These are phyloP conservation scores for Montipora foliosa DNA, from an alignment of 64 coral and sea anemone genomes.

Conservation along the genomic window DNA sequence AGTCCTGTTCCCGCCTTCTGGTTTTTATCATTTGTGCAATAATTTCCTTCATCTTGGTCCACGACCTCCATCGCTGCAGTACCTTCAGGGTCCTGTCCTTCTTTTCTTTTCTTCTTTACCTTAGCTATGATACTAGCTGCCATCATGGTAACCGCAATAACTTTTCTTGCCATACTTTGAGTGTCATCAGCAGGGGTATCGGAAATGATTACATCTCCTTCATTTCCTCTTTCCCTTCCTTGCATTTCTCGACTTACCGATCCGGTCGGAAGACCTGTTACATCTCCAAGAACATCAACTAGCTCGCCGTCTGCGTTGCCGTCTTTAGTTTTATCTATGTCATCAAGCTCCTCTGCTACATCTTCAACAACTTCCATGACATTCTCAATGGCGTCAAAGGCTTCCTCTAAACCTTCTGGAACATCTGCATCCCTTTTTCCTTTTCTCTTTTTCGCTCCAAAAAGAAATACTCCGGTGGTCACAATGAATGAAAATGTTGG, in stretches of 20 bases:
- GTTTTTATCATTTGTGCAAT: not conserved
- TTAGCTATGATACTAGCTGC: conserved; percentile 50
- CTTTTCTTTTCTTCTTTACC: conserved; percentile 43
- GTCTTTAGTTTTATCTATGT: conserved; percentile 30
- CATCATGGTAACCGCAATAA: conserved; percentile 51
- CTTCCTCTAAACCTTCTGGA: conserved; percentile 73
- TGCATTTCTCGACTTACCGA: not conserved
- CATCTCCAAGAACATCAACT: conserved; percentile 33
- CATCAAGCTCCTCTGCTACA: conserved; percentile 84
- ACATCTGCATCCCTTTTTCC: conserved; percentile 78
- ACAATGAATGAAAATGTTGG: conserved; percentile 91
- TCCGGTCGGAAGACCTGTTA: conserved; percentile 21
- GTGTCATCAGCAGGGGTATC: not conserved
- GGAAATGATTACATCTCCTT: not conserved
- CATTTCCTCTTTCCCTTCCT: not conserved
- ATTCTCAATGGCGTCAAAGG: conserved; percentile 87
- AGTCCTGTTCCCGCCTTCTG: conserved; percentile 2
- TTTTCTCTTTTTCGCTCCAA: conserved; percentile 91
- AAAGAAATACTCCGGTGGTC: conserved; percentile 88
- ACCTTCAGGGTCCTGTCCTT: not conserved
- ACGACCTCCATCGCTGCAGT: not conserved
- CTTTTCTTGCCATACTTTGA: conserved; percentile 33
- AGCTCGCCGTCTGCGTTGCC: conserved; percentile 40
- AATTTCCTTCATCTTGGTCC: not conserved
- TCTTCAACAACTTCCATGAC: conserved; percentile 89